Percentiles rank a stretch among this genome's conserved stretches.
Conservation (phyloP, 2,113 vertebrate species). For the Syrrhaptes paradoxus region DNA sequence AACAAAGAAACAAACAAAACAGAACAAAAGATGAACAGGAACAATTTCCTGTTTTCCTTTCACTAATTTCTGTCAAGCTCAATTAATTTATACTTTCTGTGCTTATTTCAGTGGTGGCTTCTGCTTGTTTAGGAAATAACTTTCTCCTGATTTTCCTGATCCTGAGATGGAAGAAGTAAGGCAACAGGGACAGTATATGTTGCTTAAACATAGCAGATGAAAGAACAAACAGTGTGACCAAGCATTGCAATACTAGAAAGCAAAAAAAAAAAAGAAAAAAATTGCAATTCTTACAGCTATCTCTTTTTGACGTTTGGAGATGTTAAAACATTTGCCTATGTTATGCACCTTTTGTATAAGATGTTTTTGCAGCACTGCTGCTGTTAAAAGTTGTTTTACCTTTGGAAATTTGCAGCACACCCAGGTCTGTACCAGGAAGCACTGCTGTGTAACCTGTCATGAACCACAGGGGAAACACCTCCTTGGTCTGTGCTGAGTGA, state of each 20-base stretch:
- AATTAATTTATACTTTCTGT: not conserved
- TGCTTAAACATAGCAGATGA: not conserved
- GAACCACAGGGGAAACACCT: not conserved
- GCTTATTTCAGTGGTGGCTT: not conserved
- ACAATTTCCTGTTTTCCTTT: not conserved
- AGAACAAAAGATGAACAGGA: not conserved
- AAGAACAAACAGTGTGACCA: not conserved
- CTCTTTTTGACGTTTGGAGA: not conserved
- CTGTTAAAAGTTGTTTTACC: not conserved
- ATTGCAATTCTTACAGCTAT: not conserved
- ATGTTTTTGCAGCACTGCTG: not conserved
- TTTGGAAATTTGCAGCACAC: not conserved
- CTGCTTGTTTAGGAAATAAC: not conserved
- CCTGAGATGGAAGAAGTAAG: not conserved
- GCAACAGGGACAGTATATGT: not conserved
- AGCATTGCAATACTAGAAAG: not conserved
- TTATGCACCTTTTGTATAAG: not conserved
- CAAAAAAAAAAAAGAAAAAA: not conserved
- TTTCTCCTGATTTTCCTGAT: not conserved
- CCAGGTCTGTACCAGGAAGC: not conserved
- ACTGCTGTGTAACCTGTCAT: accelerated
- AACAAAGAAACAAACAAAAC: constrained; percentile 39
- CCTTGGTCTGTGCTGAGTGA: accelerated
- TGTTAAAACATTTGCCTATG: not conserved
- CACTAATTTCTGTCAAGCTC: not conserved